These are phyloP conservation scores for Lottia gigantea DNA, from an alignment of 2,888 invertebrate species.

Conservation along the genomic window DNA sequence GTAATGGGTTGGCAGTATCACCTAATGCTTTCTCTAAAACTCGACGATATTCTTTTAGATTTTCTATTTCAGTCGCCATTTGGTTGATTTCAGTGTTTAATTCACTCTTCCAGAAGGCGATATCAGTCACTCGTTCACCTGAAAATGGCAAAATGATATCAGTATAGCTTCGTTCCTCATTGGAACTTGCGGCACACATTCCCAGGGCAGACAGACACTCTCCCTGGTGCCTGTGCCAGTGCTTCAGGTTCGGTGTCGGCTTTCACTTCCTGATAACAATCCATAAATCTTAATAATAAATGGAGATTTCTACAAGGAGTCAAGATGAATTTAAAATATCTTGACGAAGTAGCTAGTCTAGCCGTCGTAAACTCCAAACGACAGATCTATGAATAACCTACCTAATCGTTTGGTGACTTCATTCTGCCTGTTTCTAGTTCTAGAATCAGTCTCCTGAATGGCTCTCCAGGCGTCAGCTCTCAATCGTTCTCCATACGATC, in stretches of 20 bases:
- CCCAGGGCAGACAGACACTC: too few relatives aligned
- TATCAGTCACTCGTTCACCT: slow-evolving; percentile 56
- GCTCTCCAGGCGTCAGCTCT: slow-evolving; percentile 63
- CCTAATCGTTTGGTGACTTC: slow-evolving; percentile 88
- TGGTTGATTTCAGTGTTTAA: slow-evolving; percentile 84
- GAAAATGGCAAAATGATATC: background rate
- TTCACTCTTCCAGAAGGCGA: slow-evolving; percentile 71
- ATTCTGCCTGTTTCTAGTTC: slow-evolving; percentile 70
- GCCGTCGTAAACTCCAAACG: too few relatives aligned
- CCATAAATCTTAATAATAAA: too few relatives aligned
- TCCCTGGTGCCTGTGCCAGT: too few relatives aligned
- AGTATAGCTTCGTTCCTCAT: too few relatives aligned
- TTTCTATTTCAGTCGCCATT: slow-evolving; percentile 76
- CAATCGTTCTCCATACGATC: slow-evolving; percentile 72
- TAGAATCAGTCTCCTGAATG: slow-evolving; percentile 67
- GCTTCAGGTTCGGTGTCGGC: too few relatives aligned
- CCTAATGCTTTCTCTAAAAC: slow-evolving; percentile 76
- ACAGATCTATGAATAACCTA: too few relatives aligned
- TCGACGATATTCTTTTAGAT: slow-evolving; percentile 69
- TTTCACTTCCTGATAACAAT: too few relatives aligned
- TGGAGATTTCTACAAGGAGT: too few relatives aligned
- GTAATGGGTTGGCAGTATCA: slow-evolving; percentile 87
- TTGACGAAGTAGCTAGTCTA: too few relatives aligned
- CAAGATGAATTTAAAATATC: too few relatives aligned
- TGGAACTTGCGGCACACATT: too few relatives aligned